Base-by-base conservation (phyloP, 2,888 invertebrate genomes). In the Monopis laevigella region DNA sequence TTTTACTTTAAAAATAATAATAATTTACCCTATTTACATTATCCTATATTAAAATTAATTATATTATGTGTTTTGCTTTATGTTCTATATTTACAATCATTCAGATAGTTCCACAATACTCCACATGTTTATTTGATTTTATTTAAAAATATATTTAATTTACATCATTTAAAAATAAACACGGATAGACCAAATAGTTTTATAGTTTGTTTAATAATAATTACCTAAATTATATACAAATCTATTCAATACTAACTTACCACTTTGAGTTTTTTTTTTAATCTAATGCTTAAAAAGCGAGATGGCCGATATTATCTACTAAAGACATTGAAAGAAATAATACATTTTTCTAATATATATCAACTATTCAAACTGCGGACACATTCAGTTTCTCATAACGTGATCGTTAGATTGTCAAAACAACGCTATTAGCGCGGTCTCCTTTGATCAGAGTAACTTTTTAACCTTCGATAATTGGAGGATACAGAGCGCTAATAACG, bases 11-110 rank as follows among this genome's bases (percentile, higher is more conserved):
- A 7, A 19, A 8, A 19, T 36, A 54, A 53, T 46, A 46, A 48
- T 42, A 16, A 34, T 43, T 52, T 58, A 57, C 50, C 48, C 55
- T 62, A 62, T 52, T 54, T 50, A 51, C n/a, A n/a, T n/a, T n/a
- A n/a, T n/a, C n/a, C 48, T 55, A 53, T 49, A 49, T 56, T n/a
- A 55, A 52, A 47, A 51, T 29, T n/a, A n/a, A 16, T 21, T 19
- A 11, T 32, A 32, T 16, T 32, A 36, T 21, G 21, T 36, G n/a
- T 16, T 36, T 36, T 36, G 21, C 19, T 36, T 36, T 11, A 11
- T 29, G 14, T 2, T 21, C 36, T 36, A 36, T 36, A 36, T 36
- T 19, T 36, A 36, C 36, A 36, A 2, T 36, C 3, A 12, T 21
- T 36, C 21, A n/a, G 36, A 36, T 36, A 36, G 17, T 32, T 32